phyloP scores from a whole-genome alignment of 1,140 invertebrate species.

The Formica exsecta region DNA sequence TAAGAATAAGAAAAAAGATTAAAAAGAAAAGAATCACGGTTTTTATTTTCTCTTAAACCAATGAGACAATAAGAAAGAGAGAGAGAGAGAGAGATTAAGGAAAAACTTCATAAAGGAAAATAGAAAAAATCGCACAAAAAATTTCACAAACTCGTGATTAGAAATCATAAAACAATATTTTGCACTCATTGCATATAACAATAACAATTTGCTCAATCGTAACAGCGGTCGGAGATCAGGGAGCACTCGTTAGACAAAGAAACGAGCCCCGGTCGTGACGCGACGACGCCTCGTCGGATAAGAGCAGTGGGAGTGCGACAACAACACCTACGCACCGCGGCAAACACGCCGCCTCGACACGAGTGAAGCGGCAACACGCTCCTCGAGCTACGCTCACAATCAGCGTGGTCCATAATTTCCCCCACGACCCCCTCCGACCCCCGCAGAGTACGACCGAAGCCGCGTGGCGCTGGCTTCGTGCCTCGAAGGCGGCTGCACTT shows the following conservation, averaged over 20 bases:
- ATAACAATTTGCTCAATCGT: slow-evolving; percentile 20
- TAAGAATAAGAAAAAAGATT: background rate
- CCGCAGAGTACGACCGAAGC: background rate
- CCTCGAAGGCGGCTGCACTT: slow-evolving; percentile 63
- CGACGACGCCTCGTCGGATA: slow-evolving; percentile 56
- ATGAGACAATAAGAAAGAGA: background rate
- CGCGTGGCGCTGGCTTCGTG: slow-evolving; percentile 69
- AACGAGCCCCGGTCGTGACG: slow-evolving; percentile 22
- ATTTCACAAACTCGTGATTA: no score
- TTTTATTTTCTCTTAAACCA: background rate
- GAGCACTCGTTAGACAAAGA: slow-evolving; percentile 41
- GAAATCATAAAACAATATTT: background rate
- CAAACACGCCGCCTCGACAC: slow-evolving; percentile 17
- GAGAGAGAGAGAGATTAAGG: background rate
- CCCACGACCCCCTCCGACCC: slow-evolving; percentile 4
- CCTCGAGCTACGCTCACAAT: background rate
- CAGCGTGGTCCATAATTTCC: slow-evolving; percentile 52
- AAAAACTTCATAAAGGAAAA: background rate
- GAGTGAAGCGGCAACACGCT: slow-evolving; percentile 42
- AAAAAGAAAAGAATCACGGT: background rate
- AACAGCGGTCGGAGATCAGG: slow-evolving; percentile 9
- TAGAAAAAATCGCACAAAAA: background rate
- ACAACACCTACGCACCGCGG: slow-evolving; percentile 67
- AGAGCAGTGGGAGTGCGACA: slow-evolving; percentile 59
- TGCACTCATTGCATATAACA: background rate